Conservation (phyloP, 2,113 vertebrate species). For the Piprites chloris region DNA sequence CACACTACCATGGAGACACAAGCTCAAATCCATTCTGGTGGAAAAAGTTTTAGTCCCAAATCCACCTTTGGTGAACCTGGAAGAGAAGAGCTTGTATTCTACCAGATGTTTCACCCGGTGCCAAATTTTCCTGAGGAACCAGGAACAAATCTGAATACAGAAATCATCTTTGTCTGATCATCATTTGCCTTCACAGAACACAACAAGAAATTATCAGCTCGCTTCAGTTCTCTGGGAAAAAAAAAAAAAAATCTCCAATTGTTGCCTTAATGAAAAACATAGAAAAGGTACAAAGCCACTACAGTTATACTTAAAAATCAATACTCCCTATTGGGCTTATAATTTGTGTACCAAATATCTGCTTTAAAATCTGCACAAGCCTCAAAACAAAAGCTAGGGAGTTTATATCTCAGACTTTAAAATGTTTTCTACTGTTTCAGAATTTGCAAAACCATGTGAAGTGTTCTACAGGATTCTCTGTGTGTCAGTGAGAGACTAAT, state of each 20-base stretch:
- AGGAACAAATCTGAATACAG: not conserved
- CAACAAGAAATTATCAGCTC: constrained; percentile 18
- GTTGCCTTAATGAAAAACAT: constrained; percentile 58
- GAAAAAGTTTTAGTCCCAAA: not conserved
- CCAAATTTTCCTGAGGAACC: constrained; percentile 17
- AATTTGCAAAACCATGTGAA: not conserved
- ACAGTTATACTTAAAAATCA: constrained; percentile 50
- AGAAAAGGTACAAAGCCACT: constrained; percentile 26
- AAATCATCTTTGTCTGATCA: not conserved
- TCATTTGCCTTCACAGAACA: not conserved
- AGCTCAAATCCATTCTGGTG: not conserved
- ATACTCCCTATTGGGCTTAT: constrained; percentile 37
- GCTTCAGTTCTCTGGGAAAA: constrained; percentile 14
- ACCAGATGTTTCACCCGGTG: not conserved
- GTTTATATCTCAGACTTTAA: not conserved
- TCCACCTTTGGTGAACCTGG: not conserved
- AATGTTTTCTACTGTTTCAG: not conserved
- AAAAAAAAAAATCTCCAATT: not conserved
- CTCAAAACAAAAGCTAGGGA: constrained; percentile 6
- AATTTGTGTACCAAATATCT: constrained; percentile 54
- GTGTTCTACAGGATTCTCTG: not conserved
- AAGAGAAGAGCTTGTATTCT: not conserved
- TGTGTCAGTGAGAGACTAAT: not conserved
- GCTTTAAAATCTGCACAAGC: not conserved
- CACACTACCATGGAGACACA: not conserved